A percentile compares a stretch with the other conserved stretches of the same genome.
phyloP scores from a whole-genome alignment of 1,140 invertebrate species.

The Lordiphosa stackelbergi region DNA sequence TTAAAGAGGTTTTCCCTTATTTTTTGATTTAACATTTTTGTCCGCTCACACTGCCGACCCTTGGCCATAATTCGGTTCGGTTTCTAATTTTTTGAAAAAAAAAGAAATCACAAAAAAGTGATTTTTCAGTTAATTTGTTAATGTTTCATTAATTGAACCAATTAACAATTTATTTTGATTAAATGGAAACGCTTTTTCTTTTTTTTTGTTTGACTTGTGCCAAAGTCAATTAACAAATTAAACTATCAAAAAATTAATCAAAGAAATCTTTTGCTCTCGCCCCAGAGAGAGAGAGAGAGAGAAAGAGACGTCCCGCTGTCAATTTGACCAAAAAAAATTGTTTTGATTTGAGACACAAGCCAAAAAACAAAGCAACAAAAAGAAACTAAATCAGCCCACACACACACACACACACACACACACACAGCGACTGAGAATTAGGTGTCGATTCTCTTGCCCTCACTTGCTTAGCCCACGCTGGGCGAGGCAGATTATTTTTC shows the following conservation, averaged over 20 bases:
- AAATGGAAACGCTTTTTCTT: neutral
- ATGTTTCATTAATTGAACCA: no score
- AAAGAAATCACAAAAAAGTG: no score
- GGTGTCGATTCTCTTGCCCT: neutral
- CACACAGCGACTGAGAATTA: neutral
- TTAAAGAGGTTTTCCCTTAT: no score
- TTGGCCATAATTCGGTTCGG: no score
- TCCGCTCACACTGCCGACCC: no score
- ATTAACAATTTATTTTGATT: no score
- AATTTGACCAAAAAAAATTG: slow-evolving; percentile 42
- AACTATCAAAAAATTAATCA: slow-evolving; percentile 36
- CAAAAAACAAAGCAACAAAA: slow-evolving; percentile 29
- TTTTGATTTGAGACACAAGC: slow-evolving; percentile 68
- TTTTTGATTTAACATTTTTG: no score
- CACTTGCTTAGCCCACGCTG: no score
- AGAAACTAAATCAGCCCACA: slow-evolving; percentile 22
- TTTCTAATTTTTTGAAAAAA: no score
- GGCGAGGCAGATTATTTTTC: neutral
- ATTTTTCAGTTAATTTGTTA: no score
- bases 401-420: no score
- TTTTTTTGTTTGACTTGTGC: slow-evolving; percentile 49
- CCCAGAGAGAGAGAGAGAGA: neutral
- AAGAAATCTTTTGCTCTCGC: slow-evolving; percentile 11
- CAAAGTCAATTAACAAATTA: slow-evolving; percentile 59
- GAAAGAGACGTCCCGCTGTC: slow-evolving; percentile 44